Evolutionary conservation across 2,797 vertebrate genomes (phyloP).

Genomic region (Pangasius sanitwongsei): DNA sequence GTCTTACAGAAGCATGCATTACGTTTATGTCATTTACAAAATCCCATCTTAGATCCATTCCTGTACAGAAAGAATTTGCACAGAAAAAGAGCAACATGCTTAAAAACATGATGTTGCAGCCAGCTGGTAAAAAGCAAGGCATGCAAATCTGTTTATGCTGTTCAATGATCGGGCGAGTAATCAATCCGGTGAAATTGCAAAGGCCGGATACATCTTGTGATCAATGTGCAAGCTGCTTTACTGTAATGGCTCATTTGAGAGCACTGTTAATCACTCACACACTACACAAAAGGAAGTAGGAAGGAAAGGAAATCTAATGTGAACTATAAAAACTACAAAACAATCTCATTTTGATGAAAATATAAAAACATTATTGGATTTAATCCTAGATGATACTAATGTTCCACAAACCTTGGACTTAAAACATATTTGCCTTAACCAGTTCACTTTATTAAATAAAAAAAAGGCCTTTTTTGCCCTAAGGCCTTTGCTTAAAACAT

Average conservation of each 20-base stretch:
- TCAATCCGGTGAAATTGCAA: not conserved
- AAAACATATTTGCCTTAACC: not conserved
- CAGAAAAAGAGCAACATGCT: not conserved
- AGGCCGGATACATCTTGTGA: constrained; percentile 29
- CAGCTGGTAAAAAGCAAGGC: constrained; percentile 5
- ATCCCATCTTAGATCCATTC: not conserved
- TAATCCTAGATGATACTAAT: not conserved
- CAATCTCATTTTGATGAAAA: not conserved
- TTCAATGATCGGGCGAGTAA: constrained; percentile 21
- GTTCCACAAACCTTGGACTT: not conserved
- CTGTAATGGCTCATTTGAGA: constrained; percentile 26
- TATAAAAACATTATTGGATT: not conserved
- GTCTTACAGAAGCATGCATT: not conserved
- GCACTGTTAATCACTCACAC: constrained; percentile 1
- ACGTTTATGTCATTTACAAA: not conserved
- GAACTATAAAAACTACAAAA: constrained; percentile 3
- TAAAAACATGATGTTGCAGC: not conserved
- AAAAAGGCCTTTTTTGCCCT: not conserved
- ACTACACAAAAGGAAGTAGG: not conserved
- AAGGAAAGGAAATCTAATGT: constrained; percentile 19
- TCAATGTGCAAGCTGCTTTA: constrained; percentile 34
- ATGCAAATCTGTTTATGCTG: constrained; percentile 27
- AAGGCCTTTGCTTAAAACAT: not conserved
- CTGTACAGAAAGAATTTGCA: not conserved
- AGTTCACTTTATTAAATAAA: not conserved